Percentiles rank a stretch among this genome's conserved stretches.
phyloP scores from a whole-genome alignment of 1,140 invertebrate species.

The Pogonognathellus flavescens region DNA sequence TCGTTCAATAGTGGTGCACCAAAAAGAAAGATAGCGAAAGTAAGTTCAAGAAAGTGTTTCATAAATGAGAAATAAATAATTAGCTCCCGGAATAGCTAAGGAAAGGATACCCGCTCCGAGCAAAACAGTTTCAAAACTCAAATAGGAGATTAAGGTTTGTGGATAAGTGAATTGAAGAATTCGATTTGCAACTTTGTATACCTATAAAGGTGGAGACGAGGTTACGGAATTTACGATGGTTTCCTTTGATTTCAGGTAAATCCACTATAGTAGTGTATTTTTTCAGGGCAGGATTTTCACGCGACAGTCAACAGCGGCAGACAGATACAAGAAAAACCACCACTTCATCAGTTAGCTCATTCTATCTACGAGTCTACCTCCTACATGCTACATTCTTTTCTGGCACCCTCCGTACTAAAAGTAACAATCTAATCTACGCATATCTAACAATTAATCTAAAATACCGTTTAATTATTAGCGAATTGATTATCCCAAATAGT shows the following conservation, averaged over 20 bases:
- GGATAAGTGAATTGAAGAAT: constrained; percentile 42
- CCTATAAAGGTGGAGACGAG: constrained; percentile 97
- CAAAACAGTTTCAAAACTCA: constrained; percentile 16
- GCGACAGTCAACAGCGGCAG: constrained; percentile 56
- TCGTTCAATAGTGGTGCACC: constrained; percentile 24
- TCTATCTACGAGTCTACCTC: constrained; percentile 51
- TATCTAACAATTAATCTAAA: constrained; percentile 2
- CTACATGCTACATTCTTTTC: constrained; percentile 49
- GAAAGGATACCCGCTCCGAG: constrained; percentile 12
- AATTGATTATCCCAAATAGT: background rate
- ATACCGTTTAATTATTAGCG: background rate
- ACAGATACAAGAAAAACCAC: constrained; percentile 68
- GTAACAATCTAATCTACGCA: constrained; percentile 26
- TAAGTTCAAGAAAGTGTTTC: constrained; percentile 27
- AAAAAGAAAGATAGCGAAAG: constrained; percentile 41
- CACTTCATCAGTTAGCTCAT: constrained; percentile 57
- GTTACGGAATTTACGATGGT: constrained; percentile 97
- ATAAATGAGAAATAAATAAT: background rate
- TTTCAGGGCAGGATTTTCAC: constrained; percentile 43
- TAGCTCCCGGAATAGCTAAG: background rate
- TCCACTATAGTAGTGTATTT: constrained; percentile 79
- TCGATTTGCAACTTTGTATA: constrained; percentile 47
- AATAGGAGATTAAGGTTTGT: constrained; percentile 38
- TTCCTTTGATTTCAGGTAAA: constrained; percentile 96
- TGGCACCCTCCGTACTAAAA: constrained; percentile 25